Evolutionary conservation across 30 jellyfish, hydroid and myxozoan species (phyloP).

Genomic region (Chrysaora quinquecirrha): DNA sequence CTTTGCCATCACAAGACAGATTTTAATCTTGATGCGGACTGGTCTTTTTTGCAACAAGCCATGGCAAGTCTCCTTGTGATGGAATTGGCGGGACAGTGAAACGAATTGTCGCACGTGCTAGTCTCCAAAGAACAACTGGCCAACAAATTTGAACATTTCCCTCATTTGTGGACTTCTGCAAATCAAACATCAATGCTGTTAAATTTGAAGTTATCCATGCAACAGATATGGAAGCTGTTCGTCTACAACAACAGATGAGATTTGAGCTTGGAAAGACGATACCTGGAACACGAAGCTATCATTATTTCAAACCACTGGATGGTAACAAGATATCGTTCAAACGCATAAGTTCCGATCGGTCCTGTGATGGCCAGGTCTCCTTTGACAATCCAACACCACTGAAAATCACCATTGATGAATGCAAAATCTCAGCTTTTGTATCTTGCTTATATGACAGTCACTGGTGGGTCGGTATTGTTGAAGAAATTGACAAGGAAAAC

Average conservation of each 20-base stretch:
- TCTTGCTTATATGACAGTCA: conserved; percentile 19
- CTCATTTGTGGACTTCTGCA: conserved; percentile 34
- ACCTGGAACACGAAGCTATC: conserved; percentile 46
- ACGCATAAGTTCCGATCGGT: conserved; percentile 7
- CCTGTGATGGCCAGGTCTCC: background rate
- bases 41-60: conserved; percentile 30
- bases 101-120: conserved; percentile 51
- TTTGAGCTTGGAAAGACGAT: background rate
- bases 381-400: background rate
- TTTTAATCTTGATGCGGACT: conserved; percentile 30
- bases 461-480: conserved; percentile 41
- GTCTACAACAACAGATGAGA: background rate
- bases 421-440: background rate
- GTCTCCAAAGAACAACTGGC: conserved; percentile 19
- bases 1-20: conserved; percentile 50
- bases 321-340: background rate
- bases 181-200: background rate
- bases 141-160: conserved; percentile 2
- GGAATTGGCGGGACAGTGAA: conserved; percentile 71
- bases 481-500: conserved; percentile 23
- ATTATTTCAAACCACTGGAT: conserved; percentile 11
- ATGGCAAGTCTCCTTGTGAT: conserved; percentile 55
- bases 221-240: background rate
- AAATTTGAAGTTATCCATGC: background rate
- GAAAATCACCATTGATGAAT: background rate